These are phyloP conservation scores for Drosophila parthenogenetica DNA, from an alignment of 2,888 invertebrate species.

Conservation along the genomic window DNA sequence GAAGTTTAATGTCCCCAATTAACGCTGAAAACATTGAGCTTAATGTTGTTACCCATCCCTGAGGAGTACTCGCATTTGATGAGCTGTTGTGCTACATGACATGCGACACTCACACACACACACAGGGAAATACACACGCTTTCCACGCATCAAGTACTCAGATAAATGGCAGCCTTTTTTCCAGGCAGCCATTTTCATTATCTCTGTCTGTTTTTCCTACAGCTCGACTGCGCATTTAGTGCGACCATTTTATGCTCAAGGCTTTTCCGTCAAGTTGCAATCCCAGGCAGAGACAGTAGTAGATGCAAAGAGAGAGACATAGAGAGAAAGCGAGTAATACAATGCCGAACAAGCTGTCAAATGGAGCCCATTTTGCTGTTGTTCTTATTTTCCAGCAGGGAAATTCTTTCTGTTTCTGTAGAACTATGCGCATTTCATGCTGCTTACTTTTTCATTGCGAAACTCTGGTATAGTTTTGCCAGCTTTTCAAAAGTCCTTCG, in stretches of 20 bases:
- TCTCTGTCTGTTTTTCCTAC: constrained; percentile 44
- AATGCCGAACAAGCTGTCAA: constrained; percentile 77
- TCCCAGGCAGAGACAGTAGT: constrained; percentile 1
- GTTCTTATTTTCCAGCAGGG: constrained; percentile 50
- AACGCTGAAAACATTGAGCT: background rate
- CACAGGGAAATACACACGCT: constrained; percentile 1
- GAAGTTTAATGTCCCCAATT: background rate
- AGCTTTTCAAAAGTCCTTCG: constrained; percentile 58
- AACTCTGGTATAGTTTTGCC: constrained; percentile 39
- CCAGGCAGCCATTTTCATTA: constrained; percentile 63
- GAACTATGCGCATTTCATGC: constrained; percentile 72
- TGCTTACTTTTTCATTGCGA: constrained; percentile 59
- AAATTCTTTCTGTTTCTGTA: constrained; percentile 50
- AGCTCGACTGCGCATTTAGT: constrained; percentile 66
- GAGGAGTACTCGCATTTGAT: constrained; percentile 21
- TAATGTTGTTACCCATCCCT: background rate
- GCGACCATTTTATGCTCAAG: constrained; percentile 57
- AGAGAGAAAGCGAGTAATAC: constrained; percentile 44
- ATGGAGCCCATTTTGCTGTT: constrained; percentile 76
- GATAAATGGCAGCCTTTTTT: constrained; percentile 61
- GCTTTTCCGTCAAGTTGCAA: constrained; percentile 39
- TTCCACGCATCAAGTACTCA: constrained; percentile 45
- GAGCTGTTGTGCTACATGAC: constrained; percentile 42
- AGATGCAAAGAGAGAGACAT: constrained; percentile 2
- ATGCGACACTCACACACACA: constrained; percentile 34